Base-by-base conservation (phyloP, 2,888 invertebrate genomes). In the Diplazon laetatorius region DNA sequence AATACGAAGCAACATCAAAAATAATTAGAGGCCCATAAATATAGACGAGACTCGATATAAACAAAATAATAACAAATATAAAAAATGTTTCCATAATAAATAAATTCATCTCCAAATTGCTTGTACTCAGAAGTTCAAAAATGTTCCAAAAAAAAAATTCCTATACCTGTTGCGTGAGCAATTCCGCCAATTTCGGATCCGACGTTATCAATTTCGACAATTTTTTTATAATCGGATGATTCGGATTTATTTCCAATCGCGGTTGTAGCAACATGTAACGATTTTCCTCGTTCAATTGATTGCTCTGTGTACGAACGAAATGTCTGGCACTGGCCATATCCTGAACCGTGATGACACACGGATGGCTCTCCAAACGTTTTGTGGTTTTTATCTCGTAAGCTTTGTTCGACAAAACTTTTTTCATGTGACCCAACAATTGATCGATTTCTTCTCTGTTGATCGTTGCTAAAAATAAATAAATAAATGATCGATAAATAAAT, bases 311-410 rank as follows among this genome's bases (percentile, higher is more conserved):
- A 69, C 97, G 94, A 69, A 99, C 95, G 87, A 99, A 98, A 91
- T 99, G 98, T 55, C 99, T 93, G 0, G 99, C 98, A 1, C 98
- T 96, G 0, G 97, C 98, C 98, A 99, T 98, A 92, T 99, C 98
- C 83, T 96, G 97, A 0, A 99, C 98, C 0, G 98, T 98, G 1
- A 99, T 94, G 0, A 98, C 96, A 89, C 98, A 99, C 0, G 99
- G 99, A 92, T 99, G 97, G 0, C 94, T 93, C 84, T 97, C 97
- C 48, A 99, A 92, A 71, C 96, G 94, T 39, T 94, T 94, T 0
- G 98, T 99, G 1, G 95, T 95, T 89, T 96, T 95, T 0, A 98
- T 96, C 74, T 95, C 94, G 50, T 95, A 93, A 1, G 97, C 97
- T 92, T 96, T 97, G 1, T 96, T 96, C 1, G 94, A 92, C 22